Conservation (phyloP, 2,113 vertebrate genomes). For the Sardina pilchardus region DNA sequence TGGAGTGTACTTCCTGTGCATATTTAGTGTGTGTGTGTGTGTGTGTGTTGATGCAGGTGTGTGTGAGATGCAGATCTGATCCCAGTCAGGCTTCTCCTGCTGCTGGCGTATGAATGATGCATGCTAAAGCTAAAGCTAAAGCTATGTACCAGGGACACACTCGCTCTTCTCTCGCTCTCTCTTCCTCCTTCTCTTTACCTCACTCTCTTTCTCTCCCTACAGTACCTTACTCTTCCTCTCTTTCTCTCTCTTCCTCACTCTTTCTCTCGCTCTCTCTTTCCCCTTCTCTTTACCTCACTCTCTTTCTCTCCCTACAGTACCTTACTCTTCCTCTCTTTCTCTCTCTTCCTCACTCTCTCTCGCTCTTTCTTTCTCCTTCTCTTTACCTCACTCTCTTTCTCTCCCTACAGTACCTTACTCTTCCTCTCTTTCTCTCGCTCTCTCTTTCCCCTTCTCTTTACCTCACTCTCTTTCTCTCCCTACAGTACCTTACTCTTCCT, state of each 20-base stretch:
- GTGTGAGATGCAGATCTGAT: not conserved
- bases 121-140: not conserved
- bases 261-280: not conserved
- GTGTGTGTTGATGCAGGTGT: not conserved
- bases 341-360: not conserved
- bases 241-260: not conserved
- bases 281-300: not conserved
- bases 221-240: too few species aligned
- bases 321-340: not conserved
- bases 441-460: not conserved
- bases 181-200: too few species aligned
- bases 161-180: not conserved
- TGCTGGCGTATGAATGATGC: constrained; percentile 4
- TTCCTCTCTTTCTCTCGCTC: not conserved
- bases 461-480: not conserved
- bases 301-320: not conserved
- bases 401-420: too few species aligned
- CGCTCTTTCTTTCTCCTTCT: not conserved
- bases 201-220: not conserved
- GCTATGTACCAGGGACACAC: not conserved
- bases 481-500: too few species aligned
- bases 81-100: not conserved
- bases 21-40: not conserved
- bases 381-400: not conserved
- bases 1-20: not conserved